A percentile compares a stretch with the other conserved stretches of the same genome.
These are phyloP conservation scores for Cantharis nigra DNA, from an alignment of 2,888 invertebrate species.

Conservation along the genomic window DNA sequence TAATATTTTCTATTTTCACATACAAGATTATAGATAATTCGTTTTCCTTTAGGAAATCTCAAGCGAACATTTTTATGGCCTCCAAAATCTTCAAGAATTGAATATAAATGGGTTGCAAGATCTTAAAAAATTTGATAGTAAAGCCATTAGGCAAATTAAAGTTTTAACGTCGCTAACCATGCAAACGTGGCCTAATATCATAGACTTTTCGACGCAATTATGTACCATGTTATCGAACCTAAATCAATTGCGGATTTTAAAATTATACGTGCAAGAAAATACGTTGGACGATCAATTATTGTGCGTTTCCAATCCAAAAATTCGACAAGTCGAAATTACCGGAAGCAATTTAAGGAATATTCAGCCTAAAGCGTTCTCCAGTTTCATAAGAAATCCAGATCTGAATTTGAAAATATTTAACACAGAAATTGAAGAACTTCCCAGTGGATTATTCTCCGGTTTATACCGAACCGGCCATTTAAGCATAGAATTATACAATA, in stretches of 20 bases:
- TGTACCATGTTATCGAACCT: constrained; percentile 74
- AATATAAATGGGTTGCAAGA: constrained; percentile 75
- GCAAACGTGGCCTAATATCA: constrained; percentile 77
- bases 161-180: constrained; percentile 72
- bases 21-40: constrained; percentile 7
- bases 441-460: constrained; percentile 77
- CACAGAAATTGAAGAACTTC: constrained; percentile 79
- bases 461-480: constrained; percentile 80
- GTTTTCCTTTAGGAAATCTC: constrained; percentile 63
- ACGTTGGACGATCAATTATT: constrained; percentile 75
- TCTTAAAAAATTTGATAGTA: constrained; percentile 75
- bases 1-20: constrained; percentile 37
- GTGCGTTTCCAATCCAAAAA: constrained; percentile 73
- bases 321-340: constrained; percentile 79
- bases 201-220: constrained; percentile 64
- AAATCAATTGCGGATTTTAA: constrained; percentile 74
- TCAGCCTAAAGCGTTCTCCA: constrained; percentile 76
- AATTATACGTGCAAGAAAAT: constrained; percentile 76
- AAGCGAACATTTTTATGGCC: constrained; percentile 72
- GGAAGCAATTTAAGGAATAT: constrained; percentile 75
- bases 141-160: constrained; percentile 72
- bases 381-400: constrained; percentile 75
- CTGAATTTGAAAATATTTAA: constrained; percentile 76
- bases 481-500: constrained; percentile 80
- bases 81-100: constrained; percentile 73